Evolutionary conservation across 2,113 vertebrate species (phyloP), one percentile per base, ranked within the genome.

Genomic region (Phyllostomus discolor): DNA sequence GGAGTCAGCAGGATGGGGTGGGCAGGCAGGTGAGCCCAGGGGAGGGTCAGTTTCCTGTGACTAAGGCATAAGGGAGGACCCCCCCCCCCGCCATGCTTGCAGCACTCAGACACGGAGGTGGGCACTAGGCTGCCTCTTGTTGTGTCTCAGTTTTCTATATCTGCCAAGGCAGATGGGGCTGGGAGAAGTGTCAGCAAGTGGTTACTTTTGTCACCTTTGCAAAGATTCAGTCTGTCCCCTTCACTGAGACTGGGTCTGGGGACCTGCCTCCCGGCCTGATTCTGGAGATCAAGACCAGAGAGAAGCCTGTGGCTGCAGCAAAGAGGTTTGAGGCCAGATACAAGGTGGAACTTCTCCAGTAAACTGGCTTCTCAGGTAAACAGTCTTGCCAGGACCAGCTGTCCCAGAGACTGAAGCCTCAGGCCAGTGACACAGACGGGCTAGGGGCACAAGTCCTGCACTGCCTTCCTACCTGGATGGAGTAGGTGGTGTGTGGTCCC

Each of bases 401-500:
- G 20, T 35, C 59, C 43, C 41, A 2, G 64, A 22, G 17, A 4
- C n/a, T 57, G 1, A 11, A 22, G 57, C 50, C 66, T n/a, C 0
- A 0, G 33, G 26, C 48, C 10, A 1, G 24, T 0, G 62, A 2
- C 0, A 0, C 0, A 0, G 48, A 20, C 3, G n/a, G 41, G 7
- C 41, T 35, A 1, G 1, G 43, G 59, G 14, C 31, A 3, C 2
- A 3, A 26, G 54, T 5, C 7, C 22, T 6, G 16, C 0, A 0
- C 10, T 0, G 0, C 1, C 31, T 11, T 4, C 92, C 86, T 93
- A 99, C 99, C 98, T 98, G 98, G 72, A 99, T 98, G 78, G 98
- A 98, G 79, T 99, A 99, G 78, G 98, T 98, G 0, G 98, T 99
- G 35, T 98, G 50, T 98, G 98, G 0, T 83, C 75, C 2, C 97